A percentile compares a stretch with the other conserved stretches of the same genome.
Evolutionary conservation across 2,797 vertebrate genomes (phyloP).

Genomic region (Dermochelys coriacea): DNA sequence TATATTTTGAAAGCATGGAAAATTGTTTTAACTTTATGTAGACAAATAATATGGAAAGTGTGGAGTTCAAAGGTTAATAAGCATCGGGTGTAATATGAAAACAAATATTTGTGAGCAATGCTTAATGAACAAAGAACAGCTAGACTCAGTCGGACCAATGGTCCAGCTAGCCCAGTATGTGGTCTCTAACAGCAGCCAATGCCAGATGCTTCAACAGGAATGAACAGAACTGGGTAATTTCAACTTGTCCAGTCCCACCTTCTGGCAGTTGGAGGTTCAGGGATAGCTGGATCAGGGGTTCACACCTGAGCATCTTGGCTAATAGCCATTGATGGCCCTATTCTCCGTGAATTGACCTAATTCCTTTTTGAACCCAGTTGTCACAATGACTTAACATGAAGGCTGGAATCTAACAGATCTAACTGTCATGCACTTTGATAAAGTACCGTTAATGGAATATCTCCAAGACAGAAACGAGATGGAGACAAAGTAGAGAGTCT

Average conservation of each 20-base stretch:
- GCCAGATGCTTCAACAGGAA: not conserved
- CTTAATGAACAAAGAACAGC: not conserved
- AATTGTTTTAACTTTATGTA: not conserved
- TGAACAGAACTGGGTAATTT: not conserved
- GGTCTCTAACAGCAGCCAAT: not conserved
- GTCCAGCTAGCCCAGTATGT: not conserved
- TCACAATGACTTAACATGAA: not conserved
- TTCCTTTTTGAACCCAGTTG: not conserved
- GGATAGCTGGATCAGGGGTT: not conserved
- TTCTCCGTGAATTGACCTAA: not conserved
- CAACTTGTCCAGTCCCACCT: not conserved
- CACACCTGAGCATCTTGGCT: not conserved
- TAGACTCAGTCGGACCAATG: not conserved
- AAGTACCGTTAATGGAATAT: not conserved
- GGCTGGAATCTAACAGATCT: not conserved
- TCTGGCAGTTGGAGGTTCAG: not conserved
- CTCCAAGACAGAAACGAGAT: not conserved
- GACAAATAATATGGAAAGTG: not conserved
- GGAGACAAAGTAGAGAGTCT: not conserved
- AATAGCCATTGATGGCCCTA: not conserved
- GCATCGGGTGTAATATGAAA: not conserved
- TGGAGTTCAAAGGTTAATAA: not conserved
- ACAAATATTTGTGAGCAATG: not conserved
- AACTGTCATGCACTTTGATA: not conserved
- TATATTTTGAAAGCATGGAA: not conserved